These are phyloP conservation scores for Heptranchias perlo DNA, from an alignment of 2,113 vertebrate species.

Conservation along the genomic window DNA sequence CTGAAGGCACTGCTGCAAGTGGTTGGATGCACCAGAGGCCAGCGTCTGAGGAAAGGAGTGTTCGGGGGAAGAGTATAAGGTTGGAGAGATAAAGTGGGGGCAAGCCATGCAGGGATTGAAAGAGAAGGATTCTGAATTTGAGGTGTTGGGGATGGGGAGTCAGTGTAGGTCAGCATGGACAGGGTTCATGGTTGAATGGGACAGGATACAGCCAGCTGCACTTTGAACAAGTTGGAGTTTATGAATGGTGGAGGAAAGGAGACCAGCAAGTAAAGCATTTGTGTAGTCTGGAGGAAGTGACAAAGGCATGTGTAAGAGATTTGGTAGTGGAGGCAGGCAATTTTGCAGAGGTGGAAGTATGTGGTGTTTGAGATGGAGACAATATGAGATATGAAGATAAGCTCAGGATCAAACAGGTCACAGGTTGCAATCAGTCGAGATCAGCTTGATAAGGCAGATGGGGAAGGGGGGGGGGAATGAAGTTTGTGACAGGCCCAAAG, in stretches of 20 bases:
- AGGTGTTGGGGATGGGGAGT: neutral
- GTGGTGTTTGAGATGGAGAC: neutral
- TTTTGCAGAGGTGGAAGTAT: neutral
- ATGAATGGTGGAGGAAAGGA: neutral
- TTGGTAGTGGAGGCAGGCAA: neutral
- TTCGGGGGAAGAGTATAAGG: neutral
- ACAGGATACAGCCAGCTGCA: neutral
- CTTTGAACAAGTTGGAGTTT: too few relatives aligned
- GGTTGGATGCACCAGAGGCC: too few relatives aligned
- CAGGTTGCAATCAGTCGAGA: neutral
- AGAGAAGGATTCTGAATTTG: neutral
- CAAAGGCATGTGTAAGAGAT: too few relatives aligned
- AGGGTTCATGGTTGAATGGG: neutral
- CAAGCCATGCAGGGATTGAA: neutral
- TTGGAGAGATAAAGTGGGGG: neutral
- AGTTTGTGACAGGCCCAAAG: neutral
- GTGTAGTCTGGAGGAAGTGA: neutral
- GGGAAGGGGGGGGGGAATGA: neutral
- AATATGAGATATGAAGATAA: neutral
- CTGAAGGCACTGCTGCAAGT: too few relatives aligned
- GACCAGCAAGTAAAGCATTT: neutral
- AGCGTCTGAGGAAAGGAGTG: neutral
- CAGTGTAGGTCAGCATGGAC: too few relatives aligned
- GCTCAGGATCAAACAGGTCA: neutral
- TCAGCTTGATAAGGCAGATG: neutral